Base-by-base conservation (phyloP, 2,113 vertebrate genomes). In the Leucoraja erinaceus region DNA sequence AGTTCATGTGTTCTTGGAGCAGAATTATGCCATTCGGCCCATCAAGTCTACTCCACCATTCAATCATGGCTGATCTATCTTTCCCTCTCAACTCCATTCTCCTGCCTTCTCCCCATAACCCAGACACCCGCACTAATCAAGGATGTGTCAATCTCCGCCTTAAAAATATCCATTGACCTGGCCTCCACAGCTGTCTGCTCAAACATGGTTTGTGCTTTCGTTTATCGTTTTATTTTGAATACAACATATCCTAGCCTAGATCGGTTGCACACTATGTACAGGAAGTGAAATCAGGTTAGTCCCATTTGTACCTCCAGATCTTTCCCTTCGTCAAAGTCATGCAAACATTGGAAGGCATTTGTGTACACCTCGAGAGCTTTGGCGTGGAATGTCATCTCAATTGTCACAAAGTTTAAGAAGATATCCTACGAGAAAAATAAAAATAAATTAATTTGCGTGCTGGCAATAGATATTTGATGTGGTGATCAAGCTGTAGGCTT, bases 311-410 rank as follows among this genome's bases (percentile, higher is more conserved):
- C 97, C 97, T 97, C 95, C 33, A 97, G 94, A 61, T 97, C 97
- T 93, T 94, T 95, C n/a, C 97, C 94, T 8, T 94, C 93, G 76
- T 97, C 94, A 3, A 97, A 96, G 56, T 83, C 94, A 81, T 96
- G 95, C 94, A 98, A 94, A 93, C 94, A 96, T 93, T 95, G 96
- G 94, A 96, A 96, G 28, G 97, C 96, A 0, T 94, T 96, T 11
- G 97, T 95, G 72, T 96, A 98, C 70, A 98, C 96, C 94, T 98
- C 97, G 68, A 98, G 94, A 0, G 96, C 97, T 94, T 97, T 97
- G 68, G 97, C 94, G 0, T 98, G 97, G 94, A 98, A 98, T 0
- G 96, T 93, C 97, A 98, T 97, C 95, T 98, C 97, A 10, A 97
- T 95, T 20, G 95, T 97, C 70, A 97, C 95, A 68, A 98, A 98